Evolutionary conservation across 2,888 invertebrate species (phyloP).

Genomic region (Philereme vetulata): DNA sequence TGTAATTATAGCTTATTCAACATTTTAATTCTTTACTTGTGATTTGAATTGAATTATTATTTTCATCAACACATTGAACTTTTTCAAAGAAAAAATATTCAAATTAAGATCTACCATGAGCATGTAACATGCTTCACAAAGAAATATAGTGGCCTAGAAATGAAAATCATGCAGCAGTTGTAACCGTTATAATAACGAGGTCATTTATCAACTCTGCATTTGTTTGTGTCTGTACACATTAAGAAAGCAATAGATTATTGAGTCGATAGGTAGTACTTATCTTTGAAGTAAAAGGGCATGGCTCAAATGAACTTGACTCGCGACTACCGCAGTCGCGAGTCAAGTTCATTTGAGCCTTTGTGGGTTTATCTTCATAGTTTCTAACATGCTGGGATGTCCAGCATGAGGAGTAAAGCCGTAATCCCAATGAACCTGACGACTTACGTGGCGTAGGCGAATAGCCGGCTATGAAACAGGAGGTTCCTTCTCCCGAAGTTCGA

Average conservation of each 20-base stretch:
- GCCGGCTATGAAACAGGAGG: no score
- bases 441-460: no score
- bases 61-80: conserved; percentile 25
- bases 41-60: conserved; percentile 20
- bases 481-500: no score
- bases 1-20: conserved; percentile 58
- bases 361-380: no score
- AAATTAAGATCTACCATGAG: conserved; percentile 62
- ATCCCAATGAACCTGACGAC: no score
- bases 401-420: no score
- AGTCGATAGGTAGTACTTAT: conserved; percentile 4
- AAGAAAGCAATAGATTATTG: conserved; percentile 49
- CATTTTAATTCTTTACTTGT: conserved; percentile 24
- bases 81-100: conserved; percentile 50
- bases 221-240: conserved; percentile 71
- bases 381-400: no score
- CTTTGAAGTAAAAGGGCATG: no score
- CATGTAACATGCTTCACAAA: conserved; percentile 72
- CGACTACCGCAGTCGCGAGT: no score
- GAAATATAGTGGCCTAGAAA: conserved; percentile 76
- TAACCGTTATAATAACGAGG: conserved; percentile 81
- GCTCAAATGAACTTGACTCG: no score
- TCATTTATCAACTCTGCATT: conserved; percentile 78
- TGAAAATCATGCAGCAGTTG: conserved; percentile 76
- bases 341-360: no score